These are phyloP conservation scores for Apamea epomidion DNA, from an alignment of 2,888 invertebrate species.

Conservation along the genomic window DNA sequence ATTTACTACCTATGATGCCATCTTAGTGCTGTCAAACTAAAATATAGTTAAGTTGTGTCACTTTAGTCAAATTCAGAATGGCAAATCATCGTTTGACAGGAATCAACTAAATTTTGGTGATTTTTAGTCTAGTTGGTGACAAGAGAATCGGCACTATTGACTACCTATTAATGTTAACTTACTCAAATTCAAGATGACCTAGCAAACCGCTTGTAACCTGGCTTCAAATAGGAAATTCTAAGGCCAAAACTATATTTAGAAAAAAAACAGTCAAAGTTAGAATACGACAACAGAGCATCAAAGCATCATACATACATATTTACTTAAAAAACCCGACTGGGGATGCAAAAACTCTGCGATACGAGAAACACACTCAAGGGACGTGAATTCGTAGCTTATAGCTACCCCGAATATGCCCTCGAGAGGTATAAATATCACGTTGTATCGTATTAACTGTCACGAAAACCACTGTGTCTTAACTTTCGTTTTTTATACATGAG, in stretches of 20 bases:
- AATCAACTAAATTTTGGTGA: no score
- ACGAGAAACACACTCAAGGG: constrained; percentile 80
- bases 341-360: constrained; percentile 69
- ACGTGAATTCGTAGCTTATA: constrained; percentile 79
- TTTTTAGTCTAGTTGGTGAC: no score
- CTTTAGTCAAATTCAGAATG: no score
- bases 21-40: no score
- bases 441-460: constrained; percentile 77
- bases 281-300: neutral
- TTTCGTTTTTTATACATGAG: constrained; percentile 53
- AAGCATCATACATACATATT: constrained; percentile 61
- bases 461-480: constrained; percentile 68
- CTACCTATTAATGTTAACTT: neutral
- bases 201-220: neutral
- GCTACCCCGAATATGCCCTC: constrained; percentile 77
- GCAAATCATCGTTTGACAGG: no score
- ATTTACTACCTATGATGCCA: neutral
- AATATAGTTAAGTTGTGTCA: no score
- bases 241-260: neutral
- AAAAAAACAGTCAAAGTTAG: constrained; percentile 5
- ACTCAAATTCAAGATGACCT: neutral
- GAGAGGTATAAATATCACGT: constrained; percentile 82
- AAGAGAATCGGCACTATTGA: neutral
- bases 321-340: constrained; percentile 72
- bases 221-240: neutral